A percentile compares a stretch with the other conserved stretches of the same genome.
Evolutionary conservation across 2,888 invertebrate species (phyloP).

Genomic region (Pilophorus perplexus): DNA sequence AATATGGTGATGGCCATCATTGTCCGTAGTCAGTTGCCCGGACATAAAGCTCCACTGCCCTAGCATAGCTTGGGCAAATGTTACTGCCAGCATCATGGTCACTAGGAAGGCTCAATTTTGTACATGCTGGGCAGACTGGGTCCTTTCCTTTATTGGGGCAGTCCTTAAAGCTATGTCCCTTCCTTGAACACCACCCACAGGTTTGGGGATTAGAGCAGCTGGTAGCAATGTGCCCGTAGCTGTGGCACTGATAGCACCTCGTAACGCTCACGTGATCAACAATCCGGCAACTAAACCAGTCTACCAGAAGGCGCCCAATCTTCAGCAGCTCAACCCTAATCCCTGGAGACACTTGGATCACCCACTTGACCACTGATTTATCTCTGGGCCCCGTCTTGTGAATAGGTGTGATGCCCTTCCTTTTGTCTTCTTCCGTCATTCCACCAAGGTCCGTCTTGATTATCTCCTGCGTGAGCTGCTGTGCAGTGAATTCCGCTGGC

Average conservation of each 20-base stretch:
- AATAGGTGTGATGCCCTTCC: not conserved
- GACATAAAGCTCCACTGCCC: not conserved
- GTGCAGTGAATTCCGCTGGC: not conserved
- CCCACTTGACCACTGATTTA: not conserved
- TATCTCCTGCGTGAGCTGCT: not conserved
- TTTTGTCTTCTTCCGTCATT: not conserved
- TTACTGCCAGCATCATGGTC: not conserved
- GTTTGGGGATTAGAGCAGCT: not conserved
- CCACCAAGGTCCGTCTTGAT: no score
- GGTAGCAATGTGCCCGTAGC: no score
- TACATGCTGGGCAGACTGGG: not conserved
- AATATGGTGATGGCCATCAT: not conserved
- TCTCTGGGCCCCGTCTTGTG: not conserved
- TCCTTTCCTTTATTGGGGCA: not conserved
- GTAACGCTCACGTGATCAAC: not conserved
- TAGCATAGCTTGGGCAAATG: not conserved
- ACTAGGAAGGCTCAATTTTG: not conserved
- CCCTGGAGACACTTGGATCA: not conserved
- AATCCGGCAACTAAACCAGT: no score
- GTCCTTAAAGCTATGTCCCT: not conserved
- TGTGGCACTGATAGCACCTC: not conserved
- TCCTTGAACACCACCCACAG: not conserved
- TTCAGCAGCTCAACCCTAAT: no score
- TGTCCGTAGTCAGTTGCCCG: not conserved
- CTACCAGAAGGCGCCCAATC: no score